Evolutionary conservation across 2,888 invertebrate species (phyloP).

Genomic region (Tetragonula carbonaria): DNA sequence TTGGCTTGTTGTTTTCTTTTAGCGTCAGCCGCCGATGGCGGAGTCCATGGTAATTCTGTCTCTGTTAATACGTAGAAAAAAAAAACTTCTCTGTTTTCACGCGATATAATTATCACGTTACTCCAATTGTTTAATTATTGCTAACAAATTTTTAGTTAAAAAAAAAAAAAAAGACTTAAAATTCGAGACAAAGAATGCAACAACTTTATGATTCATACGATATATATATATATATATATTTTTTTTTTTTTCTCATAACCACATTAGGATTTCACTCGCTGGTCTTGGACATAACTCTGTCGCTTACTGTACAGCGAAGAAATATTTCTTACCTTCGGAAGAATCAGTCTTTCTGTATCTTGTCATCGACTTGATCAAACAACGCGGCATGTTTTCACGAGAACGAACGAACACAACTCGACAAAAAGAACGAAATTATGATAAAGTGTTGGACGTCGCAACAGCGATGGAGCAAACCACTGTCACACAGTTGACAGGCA

Average conservation of each 20-base stretch:
- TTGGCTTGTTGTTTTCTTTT: slow-evolving; percentile 70
- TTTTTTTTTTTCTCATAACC: slow-evolving; percentile 46
- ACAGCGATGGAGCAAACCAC: slow-evolving; percentile 55
- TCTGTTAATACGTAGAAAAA: slow-evolving; percentile 40
- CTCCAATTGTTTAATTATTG: not conserved
- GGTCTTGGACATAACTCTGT: slow-evolving; percentile 26
- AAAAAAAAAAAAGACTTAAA: not conserved
- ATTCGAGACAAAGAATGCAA: slow-evolving; percentile 11
- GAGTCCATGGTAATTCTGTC: slow-evolving; percentile 61
- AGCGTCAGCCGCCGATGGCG: slow-evolving; percentile 55
- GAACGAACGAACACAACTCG: slow-evolving; percentile 13
- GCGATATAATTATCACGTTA: not conserved
- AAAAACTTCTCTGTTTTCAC: not conserved
- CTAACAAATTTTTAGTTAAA: not conserved
- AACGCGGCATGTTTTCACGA: slow-evolving; percentile 76
- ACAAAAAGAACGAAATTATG: slow-evolving; percentile 7
- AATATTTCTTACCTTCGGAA: slow-evolving; percentile 68
- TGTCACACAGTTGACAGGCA: slow-evolving; percentile 43
- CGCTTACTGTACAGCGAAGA: slow-evolving; percentile 6
- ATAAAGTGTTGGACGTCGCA: slow-evolving; percentile 29
- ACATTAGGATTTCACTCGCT: slow-evolving; percentile 32
- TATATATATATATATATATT: not conserved
- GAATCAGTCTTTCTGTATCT: slow-evolving; percentile 69
- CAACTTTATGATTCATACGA: slow-evolving; percentile 23
- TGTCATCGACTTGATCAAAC: slow-evolving; percentile 78